These are phyloP conservation scores for Telenomus remus DNA, from an alignment of 1,140 invertebrate genomes.

Conservation along the genomic window DNA sequence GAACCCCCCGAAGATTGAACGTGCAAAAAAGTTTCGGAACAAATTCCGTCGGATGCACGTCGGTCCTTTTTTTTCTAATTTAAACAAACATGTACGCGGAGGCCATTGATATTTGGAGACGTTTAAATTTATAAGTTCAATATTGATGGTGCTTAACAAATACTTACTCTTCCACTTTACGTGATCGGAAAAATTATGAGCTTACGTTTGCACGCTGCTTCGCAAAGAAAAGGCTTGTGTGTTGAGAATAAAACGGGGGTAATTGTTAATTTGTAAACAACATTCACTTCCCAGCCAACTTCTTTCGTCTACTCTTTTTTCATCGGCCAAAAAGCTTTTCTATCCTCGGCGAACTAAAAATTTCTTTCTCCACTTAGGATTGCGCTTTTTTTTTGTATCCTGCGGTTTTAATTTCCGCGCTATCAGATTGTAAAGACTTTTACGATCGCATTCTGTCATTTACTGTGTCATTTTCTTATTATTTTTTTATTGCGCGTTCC, in stretches of 20 bases:
- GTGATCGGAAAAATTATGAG: neutral
- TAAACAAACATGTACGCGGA: slow-evolving; percentile 1
- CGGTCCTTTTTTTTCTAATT: no score
- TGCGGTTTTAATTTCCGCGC: no score
- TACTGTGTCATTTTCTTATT: neutral
- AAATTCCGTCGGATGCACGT: neutral
- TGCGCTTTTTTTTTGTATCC: no score
- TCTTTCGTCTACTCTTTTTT: no score
- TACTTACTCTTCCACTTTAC: slow-evolving; percentile 3
- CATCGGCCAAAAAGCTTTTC: no score
- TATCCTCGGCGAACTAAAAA: no score
- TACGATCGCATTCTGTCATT: slow-evolving; percentile 6
- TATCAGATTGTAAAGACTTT: neutral
- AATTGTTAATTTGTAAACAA: no score
- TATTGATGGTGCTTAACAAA: neutral
- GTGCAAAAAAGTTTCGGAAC: neutral
- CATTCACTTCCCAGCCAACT: no score
- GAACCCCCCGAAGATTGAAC: neutral
- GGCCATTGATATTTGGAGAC: neutral
- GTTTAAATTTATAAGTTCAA: slow-evolving; percentile 3
- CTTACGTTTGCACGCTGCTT: no score
- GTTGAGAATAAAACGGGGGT: neutral
- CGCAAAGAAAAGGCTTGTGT: neutral
- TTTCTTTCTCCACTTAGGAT: no score
- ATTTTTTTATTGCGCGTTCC: slow-evolving; percentile 1